These are phyloP conservation scores for Eristalinus aeneus DNA, from an alignment of 2,888 invertebrate species.

Conservation along the genomic window DNA sequence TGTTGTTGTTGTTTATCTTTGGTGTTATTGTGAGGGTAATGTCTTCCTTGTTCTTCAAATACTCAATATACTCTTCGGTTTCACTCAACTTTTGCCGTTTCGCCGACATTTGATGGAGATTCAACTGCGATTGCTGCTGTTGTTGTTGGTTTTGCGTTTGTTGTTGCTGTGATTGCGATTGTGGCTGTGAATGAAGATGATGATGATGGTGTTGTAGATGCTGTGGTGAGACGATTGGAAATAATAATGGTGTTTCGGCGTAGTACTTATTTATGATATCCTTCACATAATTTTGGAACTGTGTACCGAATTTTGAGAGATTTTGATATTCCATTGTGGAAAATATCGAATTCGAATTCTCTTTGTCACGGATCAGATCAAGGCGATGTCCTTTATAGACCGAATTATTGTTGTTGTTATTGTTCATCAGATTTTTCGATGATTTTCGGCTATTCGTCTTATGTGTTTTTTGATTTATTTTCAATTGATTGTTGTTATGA, in stretches of 20 bases:
- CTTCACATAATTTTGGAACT: conserved; percentile 80
- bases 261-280: conserved; percentile 80
- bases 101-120: conserved; percentile 62
- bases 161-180: conserved; percentile 36
- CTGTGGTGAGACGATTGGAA: conserved; percentile 74
- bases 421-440: conserved; percentile 69
- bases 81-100: conserved; percentile 76
- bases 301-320: conserved; percentile 79
- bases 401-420: conserved; percentile 66
- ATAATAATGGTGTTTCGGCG: conserved; percentile 78
- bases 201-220: conserved; percentile 70
- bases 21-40: conserved; percentile 80
- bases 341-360: conserved; percentile 76
- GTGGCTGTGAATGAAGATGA: conserved; percentile 50
- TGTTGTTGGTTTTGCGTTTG: conserved; percentile 36
- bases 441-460: conserved; percentile 70
- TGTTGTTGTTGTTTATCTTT: conserved; percentile 68
- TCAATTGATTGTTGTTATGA: conserved; percentile 60
- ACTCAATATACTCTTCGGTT: conserved; percentile 80
- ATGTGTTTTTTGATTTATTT: conserved; percentile 63
- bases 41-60: conserved; percentile 80
- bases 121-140: conserved; percentile 10
- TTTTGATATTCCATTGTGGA: conserved; percentile 80
- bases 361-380: conserved; percentile 74
- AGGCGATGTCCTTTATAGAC: conserved; percentile 74